Evolutionary conservation across 2,113 vertebrate genomes (phyloP).

Genomic region (Machaerirhynchus nigripectus): DNA sequence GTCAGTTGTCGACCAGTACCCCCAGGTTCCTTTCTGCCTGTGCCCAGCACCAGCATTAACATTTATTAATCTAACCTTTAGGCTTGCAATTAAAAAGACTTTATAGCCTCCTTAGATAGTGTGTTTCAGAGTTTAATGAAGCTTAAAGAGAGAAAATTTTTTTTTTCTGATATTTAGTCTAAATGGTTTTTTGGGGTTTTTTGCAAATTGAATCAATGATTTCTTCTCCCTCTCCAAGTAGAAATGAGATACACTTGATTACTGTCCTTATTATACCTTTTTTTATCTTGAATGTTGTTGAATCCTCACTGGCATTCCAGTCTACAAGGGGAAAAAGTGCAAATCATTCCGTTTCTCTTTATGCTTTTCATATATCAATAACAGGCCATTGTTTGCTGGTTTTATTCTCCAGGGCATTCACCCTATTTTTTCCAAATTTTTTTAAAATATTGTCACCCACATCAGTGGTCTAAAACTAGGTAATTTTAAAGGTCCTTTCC

Average conservation of each 20-base stretch:
- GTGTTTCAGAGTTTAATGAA: neutral
- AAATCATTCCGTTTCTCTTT: neutral
- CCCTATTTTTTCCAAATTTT: neutral
- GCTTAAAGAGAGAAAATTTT: neutral
- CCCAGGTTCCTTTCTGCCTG: neutral
- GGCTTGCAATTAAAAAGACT: neutral
- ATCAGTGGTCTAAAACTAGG: neutral
- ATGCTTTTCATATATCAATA: neutral
- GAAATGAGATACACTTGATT: neutral
- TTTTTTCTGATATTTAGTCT: neutral
- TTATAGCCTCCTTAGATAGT: neutral
- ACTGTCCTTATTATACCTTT: neutral
- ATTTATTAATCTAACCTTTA: neutral
- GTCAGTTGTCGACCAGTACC: no score
- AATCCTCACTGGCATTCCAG: neutral
- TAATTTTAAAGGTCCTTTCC: neutral
- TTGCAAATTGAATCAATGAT: neutral
- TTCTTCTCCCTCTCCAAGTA: neutral
- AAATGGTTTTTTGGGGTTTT: accelerated
- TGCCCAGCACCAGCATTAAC: neutral
- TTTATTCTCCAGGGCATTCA: neutral
- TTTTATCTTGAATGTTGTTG: neutral
- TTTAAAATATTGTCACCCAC: neutral
- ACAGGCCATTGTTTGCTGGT: neutral
- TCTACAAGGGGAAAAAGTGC: neutral